A percentile compares a stretch with the other conserved stretches of the same genome.
These are phyloP conservation scores for Cryptomyrus ogoouensis DNA, from an alignment of 2,113 vertebrate genomes.

Conservation along the genomic window DNA sequence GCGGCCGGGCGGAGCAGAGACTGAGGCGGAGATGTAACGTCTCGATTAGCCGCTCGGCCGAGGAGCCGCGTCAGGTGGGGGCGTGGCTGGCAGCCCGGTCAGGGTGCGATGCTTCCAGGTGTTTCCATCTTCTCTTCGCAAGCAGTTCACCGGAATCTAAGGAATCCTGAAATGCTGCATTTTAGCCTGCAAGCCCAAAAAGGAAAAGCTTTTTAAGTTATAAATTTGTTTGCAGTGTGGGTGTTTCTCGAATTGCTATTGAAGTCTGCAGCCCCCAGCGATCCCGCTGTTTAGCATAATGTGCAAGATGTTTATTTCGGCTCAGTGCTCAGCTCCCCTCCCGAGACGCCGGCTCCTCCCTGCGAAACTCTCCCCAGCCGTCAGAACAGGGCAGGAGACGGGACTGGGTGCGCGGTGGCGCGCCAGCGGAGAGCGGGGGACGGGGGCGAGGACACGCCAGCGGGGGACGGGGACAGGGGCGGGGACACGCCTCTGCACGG, in stretches of 20 bases:
- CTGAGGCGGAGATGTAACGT: neutral
- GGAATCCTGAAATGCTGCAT: neutral
- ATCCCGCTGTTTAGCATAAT: neutral
- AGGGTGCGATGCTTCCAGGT: neutral
- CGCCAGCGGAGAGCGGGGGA: too few species aligned
- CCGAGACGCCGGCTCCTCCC: neutral
- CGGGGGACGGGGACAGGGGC: too few species aligned
- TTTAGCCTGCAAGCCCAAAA: neutral
- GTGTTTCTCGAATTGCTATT: neutral
- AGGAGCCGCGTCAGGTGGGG: neutral
- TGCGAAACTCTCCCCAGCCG: neutral
- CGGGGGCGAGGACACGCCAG: neutral
- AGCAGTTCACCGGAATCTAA: neutral
- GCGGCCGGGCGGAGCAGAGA: neutral
- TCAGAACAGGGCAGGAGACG: neutral
- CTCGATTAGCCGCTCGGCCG: neutral
- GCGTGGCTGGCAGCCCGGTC: neutral
- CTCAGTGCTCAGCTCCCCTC: neutral
- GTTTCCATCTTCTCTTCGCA: neutral
- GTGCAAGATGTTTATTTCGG: neutral
- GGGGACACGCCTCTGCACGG: too few species aligned
- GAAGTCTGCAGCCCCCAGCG: neutral
- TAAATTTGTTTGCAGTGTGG: neutral
- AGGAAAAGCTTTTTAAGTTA: too few species aligned
- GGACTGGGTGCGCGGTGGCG: neutral